A percentile compares a stretch with the other conserved stretches of the same genome.
Evolutionary conservation across 2,797 vertebrate species (phyloP).

Genomic region (Atherinosoma microstoma): DNA sequence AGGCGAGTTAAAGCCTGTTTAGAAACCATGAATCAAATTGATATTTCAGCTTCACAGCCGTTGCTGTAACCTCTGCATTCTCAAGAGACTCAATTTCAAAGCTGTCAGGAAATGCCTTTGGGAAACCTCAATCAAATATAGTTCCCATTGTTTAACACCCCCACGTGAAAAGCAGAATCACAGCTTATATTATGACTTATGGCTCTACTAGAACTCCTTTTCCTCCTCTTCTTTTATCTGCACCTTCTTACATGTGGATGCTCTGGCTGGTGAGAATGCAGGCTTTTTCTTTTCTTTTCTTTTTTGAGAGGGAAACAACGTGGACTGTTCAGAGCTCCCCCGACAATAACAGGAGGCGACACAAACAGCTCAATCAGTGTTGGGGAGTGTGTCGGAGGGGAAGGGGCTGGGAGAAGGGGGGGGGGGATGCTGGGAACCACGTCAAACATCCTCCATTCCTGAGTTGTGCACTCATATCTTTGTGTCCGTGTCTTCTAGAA

Average conservation of each 20-base stretch:
- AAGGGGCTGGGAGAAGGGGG: conserved; percentile 62
- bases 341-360: conserved; percentile 81
- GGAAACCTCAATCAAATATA: conserved; percentile 70
- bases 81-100: conserved; percentile 51
- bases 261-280: conserved; percentile 12
- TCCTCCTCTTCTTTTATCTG: conserved; percentile 25
- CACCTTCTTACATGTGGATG: conserved; percentile 8
- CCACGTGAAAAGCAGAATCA: conserved; percentile 33
- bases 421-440: conserved; percentile 75
- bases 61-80: conserved; percentile 46
- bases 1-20: conserved; percentile 2
- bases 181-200: conserved; percentile 25
- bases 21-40: conserved; percentile 12
- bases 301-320: conserved; percentile 24
- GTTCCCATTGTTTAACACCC: conserved; percentile 63
- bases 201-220: conserved; percentile 22
- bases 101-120: conserved; percentile 73
- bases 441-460: conserved; percentile 89
- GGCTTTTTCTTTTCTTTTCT: conserved; percentile 3
- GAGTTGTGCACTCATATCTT: conserved; percentile 83
- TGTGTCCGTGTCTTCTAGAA: conserved; percentile 77
- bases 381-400: conserved; percentile 65
- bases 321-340: conserved; percentile 28
- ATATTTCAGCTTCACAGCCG: conserved; percentile 22
- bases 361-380: conserved; percentile 74